phyloP scores from a whole-genome alignment of 2,797 vertebrate genomes.

The Gallinago nigripennis region DNA sequence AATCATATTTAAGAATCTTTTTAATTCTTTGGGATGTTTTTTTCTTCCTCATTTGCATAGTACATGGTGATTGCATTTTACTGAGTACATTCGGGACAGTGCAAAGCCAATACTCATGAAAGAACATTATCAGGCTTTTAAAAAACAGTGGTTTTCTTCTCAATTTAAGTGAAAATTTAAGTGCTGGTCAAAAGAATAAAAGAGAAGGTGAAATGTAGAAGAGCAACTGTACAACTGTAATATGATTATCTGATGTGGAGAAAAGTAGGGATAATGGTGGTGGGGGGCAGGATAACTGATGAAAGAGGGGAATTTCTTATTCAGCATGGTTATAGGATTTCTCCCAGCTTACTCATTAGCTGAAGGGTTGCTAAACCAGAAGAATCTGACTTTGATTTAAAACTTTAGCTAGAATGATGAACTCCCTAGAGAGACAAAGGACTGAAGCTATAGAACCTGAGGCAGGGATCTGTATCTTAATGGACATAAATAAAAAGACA shows the following conservation, averaged over 20 bases:
- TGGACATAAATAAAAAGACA: background rate
- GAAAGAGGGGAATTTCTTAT: background rate
- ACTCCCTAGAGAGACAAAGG: background rate
- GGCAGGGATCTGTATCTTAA: background rate
- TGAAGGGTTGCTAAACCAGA: background rate
- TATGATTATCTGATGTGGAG: background rate
- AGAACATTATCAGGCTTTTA: background rate
- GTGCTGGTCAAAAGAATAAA: background rate
- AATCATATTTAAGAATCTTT: background rate
- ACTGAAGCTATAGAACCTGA: background rate
- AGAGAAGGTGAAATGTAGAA: background rate
- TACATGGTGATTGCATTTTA: background rate
- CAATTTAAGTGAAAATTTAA: background rate
- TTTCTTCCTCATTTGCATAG: background rate
- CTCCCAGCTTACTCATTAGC: background rate
- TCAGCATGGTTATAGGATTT: background rate
- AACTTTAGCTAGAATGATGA: background rate
- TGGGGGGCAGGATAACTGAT: background rate
- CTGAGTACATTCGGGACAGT: background rate
- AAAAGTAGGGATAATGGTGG: background rate
- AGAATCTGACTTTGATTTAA: background rate
- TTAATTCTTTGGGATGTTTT: background rate
- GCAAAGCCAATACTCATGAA: background rate
- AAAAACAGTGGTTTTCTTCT: background rate
- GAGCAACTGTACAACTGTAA: background rate